phyloP scores from a whole-genome alignment of 1,140 invertebrate species.

The Drosophila mojavensis region DNA sequence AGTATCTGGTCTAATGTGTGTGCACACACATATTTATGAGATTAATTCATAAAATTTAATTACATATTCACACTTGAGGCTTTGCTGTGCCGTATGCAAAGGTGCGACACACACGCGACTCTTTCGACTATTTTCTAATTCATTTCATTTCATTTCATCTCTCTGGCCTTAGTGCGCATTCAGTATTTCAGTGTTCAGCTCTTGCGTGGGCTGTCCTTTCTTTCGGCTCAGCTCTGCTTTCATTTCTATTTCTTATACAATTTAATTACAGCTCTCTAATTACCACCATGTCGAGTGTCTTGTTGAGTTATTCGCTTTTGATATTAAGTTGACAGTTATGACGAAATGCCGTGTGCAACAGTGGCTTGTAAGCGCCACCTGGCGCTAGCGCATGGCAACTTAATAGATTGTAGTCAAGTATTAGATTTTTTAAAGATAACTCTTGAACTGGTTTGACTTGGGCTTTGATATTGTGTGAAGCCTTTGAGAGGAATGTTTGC shows the following conservation, averaged over 20 bases:
- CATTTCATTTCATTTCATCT: constrained; percentile 8
- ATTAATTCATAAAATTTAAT: constrained; percentile 78
- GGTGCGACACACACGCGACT: constrained; percentile 74
- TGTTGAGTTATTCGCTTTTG: constrained; percentile 68
- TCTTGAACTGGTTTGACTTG: no score
- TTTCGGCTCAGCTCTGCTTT: constrained; percentile 28
- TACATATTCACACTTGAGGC: constrained; percentile 75
- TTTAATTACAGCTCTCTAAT: constrained; percentile 70
- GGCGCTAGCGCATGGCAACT: not conserved
- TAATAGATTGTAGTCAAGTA: not conserved
- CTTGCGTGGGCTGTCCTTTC: constrained; percentile 46
- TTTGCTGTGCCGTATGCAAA: constrained; percentile 44
- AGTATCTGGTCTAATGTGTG: constrained; percentile 16
- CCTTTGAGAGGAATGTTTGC: no score
- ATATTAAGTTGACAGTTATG: constrained; percentile 76
- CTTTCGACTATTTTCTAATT: constrained; percentile 22
- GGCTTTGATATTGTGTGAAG: no score
- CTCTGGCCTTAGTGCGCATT: not conserved
- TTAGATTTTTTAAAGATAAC: no score
- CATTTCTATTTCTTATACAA: constrained; percentile 48
- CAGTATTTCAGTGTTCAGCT: constrained; percentile 3
- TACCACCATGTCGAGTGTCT: constrained; percentile 61
- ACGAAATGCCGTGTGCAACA: constrained; percentile 54
- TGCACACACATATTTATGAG: constrained; percentile 30
- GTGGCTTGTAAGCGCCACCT: constrained; percentile 1